Evolutionary conservation across 1,140 invertebrate species (phyloP).

Genomic region (Aricia agestis): DNA sequence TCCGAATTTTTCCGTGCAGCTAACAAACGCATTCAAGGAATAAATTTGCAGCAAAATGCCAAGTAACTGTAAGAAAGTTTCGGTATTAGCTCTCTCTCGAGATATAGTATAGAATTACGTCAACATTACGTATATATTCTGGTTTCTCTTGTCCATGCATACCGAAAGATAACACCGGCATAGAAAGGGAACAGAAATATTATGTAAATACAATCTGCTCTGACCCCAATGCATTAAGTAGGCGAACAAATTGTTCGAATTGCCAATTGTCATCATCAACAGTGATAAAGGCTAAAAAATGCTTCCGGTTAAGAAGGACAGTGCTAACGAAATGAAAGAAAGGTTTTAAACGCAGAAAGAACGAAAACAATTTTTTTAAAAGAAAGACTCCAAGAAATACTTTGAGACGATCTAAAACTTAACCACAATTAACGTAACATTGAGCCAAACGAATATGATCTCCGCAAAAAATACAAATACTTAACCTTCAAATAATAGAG

Average conservation of each 20-base stretch:
- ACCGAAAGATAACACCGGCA: background rate
- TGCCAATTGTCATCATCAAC: background rate
- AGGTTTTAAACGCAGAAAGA: no score
- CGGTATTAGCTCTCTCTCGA: background rate
- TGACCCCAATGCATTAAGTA: conserved; percentile 30
- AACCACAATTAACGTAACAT: no score
- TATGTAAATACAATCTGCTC: conserved; percentile 31
- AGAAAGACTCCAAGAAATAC: no score
- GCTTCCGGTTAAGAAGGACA: no score
- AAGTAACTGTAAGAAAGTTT: background rate
- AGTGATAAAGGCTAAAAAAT: background rate
- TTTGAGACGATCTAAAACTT: no score
- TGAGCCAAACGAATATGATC: no score
- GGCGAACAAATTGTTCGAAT: conserved; percentile 13
- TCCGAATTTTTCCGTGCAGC: no score
- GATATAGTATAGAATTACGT: background rate
- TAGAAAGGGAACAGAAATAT: conserved; percentile 27
- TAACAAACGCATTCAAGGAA: no score
- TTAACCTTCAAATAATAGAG: background rate
- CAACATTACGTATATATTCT: background rate
- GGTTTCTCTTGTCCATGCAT: background rate
- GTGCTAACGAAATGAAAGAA: no score
- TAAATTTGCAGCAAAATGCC: no score
- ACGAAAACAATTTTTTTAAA: no score
- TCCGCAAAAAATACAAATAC: no score